A percentile compares a stretch with the other conserved stretches of the same genome.
Evolutionary conservation across 2,113 vertebrate genomes (phyloP).

Genomic region (Psittacula cyanocephala): DNA sequence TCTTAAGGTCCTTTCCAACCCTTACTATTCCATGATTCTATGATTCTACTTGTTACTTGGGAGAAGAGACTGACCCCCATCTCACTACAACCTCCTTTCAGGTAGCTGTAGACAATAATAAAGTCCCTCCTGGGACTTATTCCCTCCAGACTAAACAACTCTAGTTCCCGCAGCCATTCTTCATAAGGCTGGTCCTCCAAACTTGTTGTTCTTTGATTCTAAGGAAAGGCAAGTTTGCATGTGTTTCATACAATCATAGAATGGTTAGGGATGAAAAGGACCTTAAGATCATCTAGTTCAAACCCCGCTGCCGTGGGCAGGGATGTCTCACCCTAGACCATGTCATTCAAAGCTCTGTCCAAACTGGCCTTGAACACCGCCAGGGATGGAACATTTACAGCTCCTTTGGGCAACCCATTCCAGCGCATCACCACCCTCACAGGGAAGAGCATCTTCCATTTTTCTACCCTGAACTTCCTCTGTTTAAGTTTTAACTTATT

Average conservation of each 20-base stretch:
- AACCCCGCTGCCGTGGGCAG: neutral
- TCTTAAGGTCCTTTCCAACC: too few relatives aligned
- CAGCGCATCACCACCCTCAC: neutral
- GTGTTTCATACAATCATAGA: neutral
- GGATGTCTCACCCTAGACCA: neutral
- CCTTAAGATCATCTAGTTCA: neutral
- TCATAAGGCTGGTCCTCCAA: neutral
- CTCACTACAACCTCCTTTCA: neutral
- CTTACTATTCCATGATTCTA: too few relatives aligned
- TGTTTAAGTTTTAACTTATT: neutral
- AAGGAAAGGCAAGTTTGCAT: neutral
- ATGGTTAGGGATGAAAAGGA: neutral
- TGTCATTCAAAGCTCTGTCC: neutral
- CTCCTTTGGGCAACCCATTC: neutral
- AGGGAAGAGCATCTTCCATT: neutral
- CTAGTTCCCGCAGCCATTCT: neutral
- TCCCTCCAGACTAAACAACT: neutral
- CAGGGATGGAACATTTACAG: neutral
- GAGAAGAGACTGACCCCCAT: neutral
- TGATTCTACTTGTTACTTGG: neutral
- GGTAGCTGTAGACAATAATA: neutral
- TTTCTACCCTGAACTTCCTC: neutral
- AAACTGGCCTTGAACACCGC: neutral
- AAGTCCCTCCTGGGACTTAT: neutral
- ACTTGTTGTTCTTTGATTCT: neutral